Evolutionary conservation across 2,113 vertebrate species (phyloP), one percentile per base, ranked within the genome.

Genomic region (Sebastes schlegelii): DNA sequence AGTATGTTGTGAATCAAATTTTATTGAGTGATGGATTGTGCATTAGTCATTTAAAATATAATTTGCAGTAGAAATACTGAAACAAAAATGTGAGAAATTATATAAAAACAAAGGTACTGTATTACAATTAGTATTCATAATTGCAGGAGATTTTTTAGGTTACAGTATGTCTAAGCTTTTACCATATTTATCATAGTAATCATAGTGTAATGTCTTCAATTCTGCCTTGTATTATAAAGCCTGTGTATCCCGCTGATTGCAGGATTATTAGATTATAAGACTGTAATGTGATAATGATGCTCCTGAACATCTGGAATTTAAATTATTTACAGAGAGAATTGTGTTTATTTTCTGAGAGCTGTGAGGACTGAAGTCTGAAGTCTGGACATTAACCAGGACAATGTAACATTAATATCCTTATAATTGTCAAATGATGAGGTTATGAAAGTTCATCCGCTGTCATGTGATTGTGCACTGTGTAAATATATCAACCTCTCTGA

Each of bases 401-500:
- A 57, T 79, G 12, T 26, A 64, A 70, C 8, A 54, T 26, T 9
- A 0, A 57, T 52, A 46, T 40, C 1, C 3, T 43, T 17, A 2
- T 42, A 11, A 13, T 5, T 61, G 6, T 54, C 34, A 64, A 43
- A 69, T 34, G 12, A 51, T 21, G 11, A 45, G 7, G 5, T 77
- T 58, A 14, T 17, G 16, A 21, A 43, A 19, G 9, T 78, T 34
- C 40, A 60, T 54, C 16, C n/a, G 66, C 63, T 81, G 62, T 87
- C 77, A 87, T 88, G 78, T 89, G 74, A 87, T 64, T 83, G 66
- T 77, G 45, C 55, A 58, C 55, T 40, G 67, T 40, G 67, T 86
- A 90, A 90, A 93, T 86, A 86, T 88, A 92, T 93, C 87, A 90
- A 60, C 80, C 83, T 80, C 67, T 72, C 80, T 74, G 63, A 91